These are phyloP conservation scores for Myoxocephalus aenaeus DNA, from an alignment of 2,797 vertebrate genomes.

Conservation along the genomic window DNA sequence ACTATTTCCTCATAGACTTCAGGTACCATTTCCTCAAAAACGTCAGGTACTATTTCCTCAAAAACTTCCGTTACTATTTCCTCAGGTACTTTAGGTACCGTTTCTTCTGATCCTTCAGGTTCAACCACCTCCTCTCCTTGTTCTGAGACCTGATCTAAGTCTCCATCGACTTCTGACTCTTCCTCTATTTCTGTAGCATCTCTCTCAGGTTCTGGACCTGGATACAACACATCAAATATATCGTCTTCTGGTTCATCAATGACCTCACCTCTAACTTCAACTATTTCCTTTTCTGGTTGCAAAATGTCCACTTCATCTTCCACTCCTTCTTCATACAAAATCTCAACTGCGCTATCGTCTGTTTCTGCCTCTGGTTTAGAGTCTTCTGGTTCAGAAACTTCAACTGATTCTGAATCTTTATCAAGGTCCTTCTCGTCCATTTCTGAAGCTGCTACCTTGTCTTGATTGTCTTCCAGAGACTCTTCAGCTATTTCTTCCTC, in stretches of 20 bases:
- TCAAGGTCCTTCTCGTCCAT: constrained; percentile 6
- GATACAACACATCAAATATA: not conserved
- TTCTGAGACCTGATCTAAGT: not conserved
- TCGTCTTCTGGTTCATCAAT: constrained; percentile 14
- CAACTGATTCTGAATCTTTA: constrained; percentile 12
- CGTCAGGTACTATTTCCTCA: not conserved
- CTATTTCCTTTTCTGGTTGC: constrained; percentile 21
- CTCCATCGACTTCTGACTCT: not conserved
- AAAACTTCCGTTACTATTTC: not conserved
- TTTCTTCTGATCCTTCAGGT: not conserved
- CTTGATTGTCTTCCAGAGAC: not conserved
- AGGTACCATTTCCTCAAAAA: not conserved
- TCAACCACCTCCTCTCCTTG: constrained; percentile 9
- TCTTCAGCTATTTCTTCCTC: not conserved
- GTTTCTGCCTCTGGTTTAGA: constrained; percentile 15
- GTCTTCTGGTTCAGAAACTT: constrained; percentile 1
- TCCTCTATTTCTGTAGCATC: not conserved
- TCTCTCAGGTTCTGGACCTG: constrained; percentile 18
- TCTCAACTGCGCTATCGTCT: not conserved
- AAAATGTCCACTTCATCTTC: not conserved
- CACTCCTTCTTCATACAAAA: constrained; percentile 4
- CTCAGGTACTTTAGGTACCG: too few relatives aligned
- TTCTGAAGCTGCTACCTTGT: constrained; percentile 8
- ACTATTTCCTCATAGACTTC: too few relatives aligned
- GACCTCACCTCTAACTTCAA: constrained; percentile 16